These are phyloP conservation scores for Taenaris catops DNA, from an alignment of 2,888 invertebrate genomes.

Conservation along the genomic window DNA sequence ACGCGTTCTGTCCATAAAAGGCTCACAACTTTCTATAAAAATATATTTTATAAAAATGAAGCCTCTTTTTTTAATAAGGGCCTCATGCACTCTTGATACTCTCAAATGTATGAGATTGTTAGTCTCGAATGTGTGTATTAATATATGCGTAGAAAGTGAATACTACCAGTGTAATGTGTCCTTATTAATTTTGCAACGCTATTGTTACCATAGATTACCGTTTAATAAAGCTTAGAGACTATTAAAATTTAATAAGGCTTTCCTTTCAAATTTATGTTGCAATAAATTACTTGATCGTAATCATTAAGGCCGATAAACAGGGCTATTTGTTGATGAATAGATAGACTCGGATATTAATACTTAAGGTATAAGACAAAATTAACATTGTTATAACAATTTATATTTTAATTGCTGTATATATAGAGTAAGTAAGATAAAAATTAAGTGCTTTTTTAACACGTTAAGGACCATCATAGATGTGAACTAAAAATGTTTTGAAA, in stretches of 20 bases:
- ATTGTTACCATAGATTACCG: conserved; percentile 17
- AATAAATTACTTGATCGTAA: conserved; percentile 59
- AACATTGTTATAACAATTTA: too few relatives aligned
- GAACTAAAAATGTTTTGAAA: too few relatives aligned
- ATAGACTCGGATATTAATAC: conserved; percentile 8
- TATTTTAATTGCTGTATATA: too few relatives aligned
- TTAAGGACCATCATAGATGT: too few relatives aligned
- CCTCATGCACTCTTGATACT: too few relatives aligned
- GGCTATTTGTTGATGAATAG: conserved; percentile 39
- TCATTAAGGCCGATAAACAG: conserved; percentile 41
- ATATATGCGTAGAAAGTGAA: background rate
- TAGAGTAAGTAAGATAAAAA: too few relatives aligned
- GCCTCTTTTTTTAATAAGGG: too few relatives aligned
- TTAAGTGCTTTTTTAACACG: too few relatives aligned
- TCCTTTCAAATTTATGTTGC: conserved; percentile 50
- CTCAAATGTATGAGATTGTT: too few relatives aligned
- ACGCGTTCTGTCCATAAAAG: too few relatives aligned
- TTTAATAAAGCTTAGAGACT: conserved; percentile 46
- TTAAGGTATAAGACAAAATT: conserved; percentile 4
- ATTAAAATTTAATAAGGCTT: conserved; percentile 10
- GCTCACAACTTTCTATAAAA: too few relatives aligned
- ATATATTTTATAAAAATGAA: too few relatives aligned
- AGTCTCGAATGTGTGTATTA: background rate
- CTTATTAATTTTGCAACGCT: conserved; percentile 9
- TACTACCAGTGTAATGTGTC: conserved; percentile 5